These are phyloP conservation scores for Diuraphis noxia DNA, from an alignment of 1,140 invertebrate species.

Conservation along the genomic window DNA sequence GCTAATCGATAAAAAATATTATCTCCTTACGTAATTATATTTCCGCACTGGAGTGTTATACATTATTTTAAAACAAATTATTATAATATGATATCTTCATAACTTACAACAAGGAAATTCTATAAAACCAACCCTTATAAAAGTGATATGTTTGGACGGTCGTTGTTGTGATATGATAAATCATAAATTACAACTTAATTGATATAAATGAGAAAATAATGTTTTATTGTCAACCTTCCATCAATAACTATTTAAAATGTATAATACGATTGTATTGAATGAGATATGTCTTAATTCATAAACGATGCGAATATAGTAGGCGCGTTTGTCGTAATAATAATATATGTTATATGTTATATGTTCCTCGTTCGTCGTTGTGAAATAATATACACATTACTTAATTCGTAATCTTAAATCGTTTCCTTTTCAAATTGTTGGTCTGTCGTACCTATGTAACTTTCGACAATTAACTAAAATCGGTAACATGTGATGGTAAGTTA, in stretches of 20 bases:
- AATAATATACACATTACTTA: background rate
- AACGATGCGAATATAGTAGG: background rate
- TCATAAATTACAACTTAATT: background rate
- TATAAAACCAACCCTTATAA: background rate
- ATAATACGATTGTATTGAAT: background rate
- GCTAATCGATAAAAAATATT: background rate
- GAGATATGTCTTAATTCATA: background rate
- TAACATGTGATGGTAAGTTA: background rate
- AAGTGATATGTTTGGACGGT: background rate
- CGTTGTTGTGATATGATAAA: background rate
- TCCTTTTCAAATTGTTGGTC: background rate
- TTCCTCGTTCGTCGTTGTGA: background rate
- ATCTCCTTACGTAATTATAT: background rate
- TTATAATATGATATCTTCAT: background rate
- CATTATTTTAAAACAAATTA: background rate
- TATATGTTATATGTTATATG: too few relatives aligned
- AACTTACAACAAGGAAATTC: background rate
- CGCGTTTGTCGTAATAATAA: background rate
- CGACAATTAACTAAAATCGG: constrained; percentile 16
- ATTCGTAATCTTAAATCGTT: constrained; percentile 2
- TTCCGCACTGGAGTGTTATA: background rate
- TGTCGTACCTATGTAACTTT: background rate
- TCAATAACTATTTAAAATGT: background rate
- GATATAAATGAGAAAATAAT: background rate
- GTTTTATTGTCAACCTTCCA: background rate